Evolutionary conservation across 1,140 invertebrate genomes (phyloP).

Genomic region (Orchesella cincta): DNA sequence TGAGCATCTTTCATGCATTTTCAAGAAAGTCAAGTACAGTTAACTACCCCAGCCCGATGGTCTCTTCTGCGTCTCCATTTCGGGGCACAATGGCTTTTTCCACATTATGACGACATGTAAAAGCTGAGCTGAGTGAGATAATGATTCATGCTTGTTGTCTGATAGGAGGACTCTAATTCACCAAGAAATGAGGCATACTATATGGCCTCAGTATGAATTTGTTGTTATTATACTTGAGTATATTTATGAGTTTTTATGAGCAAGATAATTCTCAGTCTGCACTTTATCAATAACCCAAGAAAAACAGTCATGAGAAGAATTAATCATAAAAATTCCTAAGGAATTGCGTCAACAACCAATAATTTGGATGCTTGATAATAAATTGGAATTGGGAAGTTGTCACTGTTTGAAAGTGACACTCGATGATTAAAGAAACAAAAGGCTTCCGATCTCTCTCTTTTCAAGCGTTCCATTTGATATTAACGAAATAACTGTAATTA

Average conservation of each 20-base stretch:
- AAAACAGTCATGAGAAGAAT: background rate
- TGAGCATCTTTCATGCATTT: conserved; percentile 28
- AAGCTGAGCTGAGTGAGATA: background rate
- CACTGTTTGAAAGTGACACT: no score
- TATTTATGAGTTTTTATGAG: background rate
- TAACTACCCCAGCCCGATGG: background rate
- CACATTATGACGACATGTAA: no score
- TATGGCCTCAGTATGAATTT: no score
- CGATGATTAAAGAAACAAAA: no score
- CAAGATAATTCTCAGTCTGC: background rate
- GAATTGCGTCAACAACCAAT: background rate
- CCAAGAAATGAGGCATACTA: background rate
- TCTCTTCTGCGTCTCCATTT: no score
- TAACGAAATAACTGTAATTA: no score
- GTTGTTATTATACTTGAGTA: background rate
- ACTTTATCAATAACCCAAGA: background rate
- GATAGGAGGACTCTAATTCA: background rate
- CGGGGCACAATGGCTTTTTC: no score
- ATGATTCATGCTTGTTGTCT: conserved; percentile 11
- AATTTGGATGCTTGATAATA: no score
- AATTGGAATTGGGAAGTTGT: no score
- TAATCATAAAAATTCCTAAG: conserved; percentile 14
- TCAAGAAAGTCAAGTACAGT: conserved; percentile 11
- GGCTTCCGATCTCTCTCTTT: no score
- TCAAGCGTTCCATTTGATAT: no score